Evolutionary conservation across 2,113 vertebrate species (phyloP).

Genomic region (Saguinus imperator): DNA sequence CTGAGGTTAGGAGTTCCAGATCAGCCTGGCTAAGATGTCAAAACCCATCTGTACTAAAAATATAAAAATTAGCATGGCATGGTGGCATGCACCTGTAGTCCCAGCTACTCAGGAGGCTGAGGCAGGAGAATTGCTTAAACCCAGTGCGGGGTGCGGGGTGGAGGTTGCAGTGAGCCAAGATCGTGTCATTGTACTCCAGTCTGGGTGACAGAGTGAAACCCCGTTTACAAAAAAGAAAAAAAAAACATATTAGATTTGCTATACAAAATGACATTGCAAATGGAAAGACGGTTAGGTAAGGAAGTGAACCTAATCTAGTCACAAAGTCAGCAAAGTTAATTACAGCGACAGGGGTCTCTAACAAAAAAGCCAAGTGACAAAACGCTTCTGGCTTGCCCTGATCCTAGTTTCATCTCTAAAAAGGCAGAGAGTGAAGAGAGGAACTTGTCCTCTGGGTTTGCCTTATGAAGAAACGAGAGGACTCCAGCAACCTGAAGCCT

Average conservation of each 20-base stretch:
- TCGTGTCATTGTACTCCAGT: rapidly evolving
- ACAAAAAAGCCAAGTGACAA: neutral
- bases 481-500: neutral
- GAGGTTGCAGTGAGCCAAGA: too few relatives aligned
- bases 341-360: neutral
- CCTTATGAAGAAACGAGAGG: neutral
- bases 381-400: neutral
- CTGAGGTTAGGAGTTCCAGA: too few relatives aligned
- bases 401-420: neutral
- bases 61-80: neutral
- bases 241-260: neutral
- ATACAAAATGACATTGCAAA: neutral
- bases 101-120: neutral
- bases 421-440: neutral
- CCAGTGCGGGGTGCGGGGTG: too few relatives aligned
- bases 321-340: neutral
- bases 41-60: too few relatives aligned
- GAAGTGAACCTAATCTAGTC: neutral
- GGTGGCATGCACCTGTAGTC: neutral
- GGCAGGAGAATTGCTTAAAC: too few relatives aligned
- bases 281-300: neutral
- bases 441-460: neutral
- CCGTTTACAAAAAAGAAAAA: neutral
- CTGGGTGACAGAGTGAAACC: neutral
- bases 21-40: too few relatives aligned